Percentiles rank a stretch among this genome's conserved stretches.
Evolutionary conservation across 2,797 vertebrate genomes (phyloP).

Genomic region (Falco peregrinus): DNA sequence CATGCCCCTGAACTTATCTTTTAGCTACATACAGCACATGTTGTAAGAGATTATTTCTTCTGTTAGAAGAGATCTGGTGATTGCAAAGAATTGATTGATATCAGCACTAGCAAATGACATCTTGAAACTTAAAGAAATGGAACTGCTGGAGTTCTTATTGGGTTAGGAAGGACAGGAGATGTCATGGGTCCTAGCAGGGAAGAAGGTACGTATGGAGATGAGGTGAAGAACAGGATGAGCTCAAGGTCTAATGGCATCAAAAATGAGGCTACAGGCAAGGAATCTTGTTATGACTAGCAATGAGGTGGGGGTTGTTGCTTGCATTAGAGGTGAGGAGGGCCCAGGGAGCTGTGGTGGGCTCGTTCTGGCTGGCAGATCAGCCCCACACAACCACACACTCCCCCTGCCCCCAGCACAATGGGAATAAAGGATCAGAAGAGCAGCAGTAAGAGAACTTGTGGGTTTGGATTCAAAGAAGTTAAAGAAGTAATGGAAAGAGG

Average conservation of each 20-base stretch:
- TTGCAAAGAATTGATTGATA: not conserved
- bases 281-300: not conserved
- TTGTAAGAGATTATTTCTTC: not conserved
- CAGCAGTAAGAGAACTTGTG: not conserved
- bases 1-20: not conserved
- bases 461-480: too few relatives aligned
- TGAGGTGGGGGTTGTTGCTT: too few relatives aligned
- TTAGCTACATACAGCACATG: too few relatives aligned
- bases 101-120: too few relatives aligned
- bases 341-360: not conserved
- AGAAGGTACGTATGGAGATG: not conserved
- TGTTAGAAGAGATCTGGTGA: not conserved
- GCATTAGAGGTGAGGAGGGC: not conserved
- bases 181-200: too few relatives aligned
- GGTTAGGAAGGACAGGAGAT: not conserved
- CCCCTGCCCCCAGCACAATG: not conserved
- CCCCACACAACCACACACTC: too few relatives aligned
- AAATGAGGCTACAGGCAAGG: not conserved
- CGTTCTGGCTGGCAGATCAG: not conserved
- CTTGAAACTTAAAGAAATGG: not conserved
- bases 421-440: not conserved
- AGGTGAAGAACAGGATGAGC: not conserved
- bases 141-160: too few relatives aligned
- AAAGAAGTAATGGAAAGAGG: not conserved
- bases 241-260: too few relatives aligned